Base-by-base conservation (phyloP, 2,888 invertebrate genomes). In the Idaea straminata region DNA sequence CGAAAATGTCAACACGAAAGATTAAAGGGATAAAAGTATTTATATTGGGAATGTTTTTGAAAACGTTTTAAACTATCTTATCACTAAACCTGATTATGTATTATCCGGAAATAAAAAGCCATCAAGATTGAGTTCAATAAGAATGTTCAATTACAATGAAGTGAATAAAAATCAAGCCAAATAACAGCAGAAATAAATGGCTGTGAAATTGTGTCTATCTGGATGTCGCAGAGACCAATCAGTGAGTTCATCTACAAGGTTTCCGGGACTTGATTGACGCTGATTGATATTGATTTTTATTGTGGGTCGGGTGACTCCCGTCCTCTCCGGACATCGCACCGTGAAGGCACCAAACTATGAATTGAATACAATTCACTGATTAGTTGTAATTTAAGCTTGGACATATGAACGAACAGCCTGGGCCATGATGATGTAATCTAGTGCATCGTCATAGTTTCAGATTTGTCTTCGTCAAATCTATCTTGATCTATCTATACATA, bases 251-350 rank as follows among this genome's bases (percentile, higher is more conserved):
- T 79, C 80, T 81, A 78, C 85, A 88, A 76, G 91, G 91, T 87
- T 92, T 92, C 91, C 87, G 88, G 85, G 85, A 82, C 77, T 79
- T 86, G 88, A 91, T 90, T 90, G 87, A 80, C 70, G 73, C 79
- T 87, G 90, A 91, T 91, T 91, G 87, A 81, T 85, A 85, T 84
- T 84, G 87, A 86, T 85, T 89, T 79, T 79, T 81, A 79, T 82
- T 81, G 81, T 82, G 80, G 64, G 62, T 38, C 63, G 66, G 71
- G 65, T 66, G 65, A 61, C 72, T 65, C 64, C 73, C 78, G 77
- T 77, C 72, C 73, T 68, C 74, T 74, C 72, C 72, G 73, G 70
- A 66, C 69, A 68, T 73, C 68, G 69, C 73, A 66, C 73, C 69
- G 47, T 47, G 47, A 10, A 7, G 47, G 74, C 72, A 69, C 67